Base-by-base conservation (phyloP, 2,113 vertebrate species). In the Sylvilagus bachmani region DNA sequence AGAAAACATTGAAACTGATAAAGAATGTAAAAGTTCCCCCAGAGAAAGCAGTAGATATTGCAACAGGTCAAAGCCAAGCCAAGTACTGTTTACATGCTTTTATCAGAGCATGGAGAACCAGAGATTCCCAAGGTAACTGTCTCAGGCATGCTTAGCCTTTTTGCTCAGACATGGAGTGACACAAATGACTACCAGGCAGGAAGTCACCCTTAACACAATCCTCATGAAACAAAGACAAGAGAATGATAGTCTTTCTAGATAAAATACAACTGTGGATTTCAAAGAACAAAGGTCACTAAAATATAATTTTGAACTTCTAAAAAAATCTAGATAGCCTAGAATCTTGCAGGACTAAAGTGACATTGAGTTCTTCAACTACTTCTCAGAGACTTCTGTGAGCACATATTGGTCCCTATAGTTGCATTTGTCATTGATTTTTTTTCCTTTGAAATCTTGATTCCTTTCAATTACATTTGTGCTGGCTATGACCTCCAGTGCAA, bases 241-340 rank as follows among this genome's bases (percentile, higher is more conserved):
- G n/a, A 49, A 9, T 4, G 3, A 12, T 3, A 84, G 73, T 73
- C 16, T 77, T 61, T 78, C 70, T 44, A 62, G 80, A 62, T 33
- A 44, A 93, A 89, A 29, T 86, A 70, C 58, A 90, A 9, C 49
- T 88, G 36, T 82, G 64, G 24, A 5, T 86, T 88, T 86, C 53
- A 69, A 27, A 93, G 29, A 84, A 6, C 14, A 64, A 75, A 80
- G 77, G 49, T 27, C 24, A 55, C 62, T 4, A 64, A 75, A 79
- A 53, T 79, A 67, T 70, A 82, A 92, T 21, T 77, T 38, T 27
- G 33, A 27, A 24, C 22, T 91, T 94, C 22, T 11, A 31, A 62
- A 86, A 71, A 69, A 75, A 9, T 80, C 17, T 38, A 53, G 69
- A 38, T 55, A 22, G 61, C 62, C 78, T 88, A 64, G 55, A 90